Evolutionary conservation across 2,888 invertebrate genomes (phyloP), one percentile per base, ranked within the genome.

Genomic region (Cylloceria caligata): DNA sequence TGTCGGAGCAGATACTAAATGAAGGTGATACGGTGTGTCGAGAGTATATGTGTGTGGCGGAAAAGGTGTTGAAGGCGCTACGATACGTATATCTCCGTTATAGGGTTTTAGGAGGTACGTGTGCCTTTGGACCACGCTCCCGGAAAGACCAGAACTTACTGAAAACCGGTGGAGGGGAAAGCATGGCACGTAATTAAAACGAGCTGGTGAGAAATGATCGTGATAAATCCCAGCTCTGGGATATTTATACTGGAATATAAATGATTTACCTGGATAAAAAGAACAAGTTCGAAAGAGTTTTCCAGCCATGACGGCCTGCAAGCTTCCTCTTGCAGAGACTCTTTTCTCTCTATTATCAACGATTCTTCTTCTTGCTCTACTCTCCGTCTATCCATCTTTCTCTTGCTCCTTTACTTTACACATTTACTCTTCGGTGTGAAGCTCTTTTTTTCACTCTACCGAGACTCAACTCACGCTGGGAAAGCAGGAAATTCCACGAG

Each of bases 101-200:
- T 30, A 47, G 72, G 24, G 45, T 47, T n/a, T 30, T 36, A 64
- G 6, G 16, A 16, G 69, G 0, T 71, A 71, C 64, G 64, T 49
- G 30, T 13, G 71, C 64, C 34, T 45, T 52, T 77, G 24, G 13
- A 36, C 49, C 36, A 7, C 13, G 49, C 36, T 24, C 57, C 4
- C 19, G 64, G 16, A 60, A 74, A 64, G 49, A 36, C 72, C 27
- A 39, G 60, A 67, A 67, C 30, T 55, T 47, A 45, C 47, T 19
- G 39, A 34, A 47, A 47, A 67, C n/a, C 62, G 34, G 19, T 9
- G 21, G 47, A n/a, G 49, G 16, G 36, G 55, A 52, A 49, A 45
- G 69, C 39, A 39, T 45, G 68, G 62, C 64, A 73, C 83, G 87
- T 87, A 87, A 87, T 87, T 87, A 87, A 87, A 87, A 87, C 80